A percentile compares a stretch with the other conserved stretches of the same genome.
Conservation (phyloP, 1,140 invertebrate species). For the Drosophila ambigua region DNA sequence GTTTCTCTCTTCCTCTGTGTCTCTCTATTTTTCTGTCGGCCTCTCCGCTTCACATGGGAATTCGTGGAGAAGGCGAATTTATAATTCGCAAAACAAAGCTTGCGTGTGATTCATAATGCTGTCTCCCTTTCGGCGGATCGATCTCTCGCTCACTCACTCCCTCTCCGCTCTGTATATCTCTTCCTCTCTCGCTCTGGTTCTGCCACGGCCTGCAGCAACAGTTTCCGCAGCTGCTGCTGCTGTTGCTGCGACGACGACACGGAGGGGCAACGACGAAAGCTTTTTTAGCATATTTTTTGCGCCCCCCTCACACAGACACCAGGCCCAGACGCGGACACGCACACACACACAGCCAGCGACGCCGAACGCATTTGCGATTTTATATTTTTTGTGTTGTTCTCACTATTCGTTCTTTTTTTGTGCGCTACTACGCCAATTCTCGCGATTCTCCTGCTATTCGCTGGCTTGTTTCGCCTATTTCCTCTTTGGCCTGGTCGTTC, state of each 20-base stretch:
- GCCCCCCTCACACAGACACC: slow-evolving; percentile 21
- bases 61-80: slow-evolving; percentile 53
- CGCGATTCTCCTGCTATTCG: too few relatives aligned
- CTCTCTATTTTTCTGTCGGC: slow-evolving; percentile 44
- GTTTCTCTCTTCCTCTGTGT: slow-evolving; percentile 53
- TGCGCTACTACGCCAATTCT: too few relatives aligned
- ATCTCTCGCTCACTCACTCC: slow-evolving; percentile 34
- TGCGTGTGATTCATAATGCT: slow-evolving; percentile 74
- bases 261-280: slow-evolving; percentile 43
- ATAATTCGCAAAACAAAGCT: slow-evolving; percentile 66
- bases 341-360: slow-evolving; percentile 42
- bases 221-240: slow-evolving; percentile 64
- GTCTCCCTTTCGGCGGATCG: slow-evolving; percentile 15
- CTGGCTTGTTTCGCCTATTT: slow-evolving; percentile 15
- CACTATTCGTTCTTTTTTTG: slow-evolving; percentile 31
- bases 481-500: slow-evolving; percentile 33
- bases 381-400: slow-evolving; percentile 52
- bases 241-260: slow-evolving; percentile 7
- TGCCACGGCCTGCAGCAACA: slow-evolving; percentile 47
- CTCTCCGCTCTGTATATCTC: background rate
- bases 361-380: slow-evolving; percentile 61
- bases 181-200: slow-evolving; percentile 41
- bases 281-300: slow-evolving; percentile 67
- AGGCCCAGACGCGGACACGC: background rate
- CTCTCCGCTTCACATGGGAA: slow-evolving; percentile 53